Percentiles rank a stretch among this genome's conserved stretches.
Evolutionary conservation across 2,888 invertebrate species (phyloP).

Genomic region (Epirrhoe tristata): DNA sequence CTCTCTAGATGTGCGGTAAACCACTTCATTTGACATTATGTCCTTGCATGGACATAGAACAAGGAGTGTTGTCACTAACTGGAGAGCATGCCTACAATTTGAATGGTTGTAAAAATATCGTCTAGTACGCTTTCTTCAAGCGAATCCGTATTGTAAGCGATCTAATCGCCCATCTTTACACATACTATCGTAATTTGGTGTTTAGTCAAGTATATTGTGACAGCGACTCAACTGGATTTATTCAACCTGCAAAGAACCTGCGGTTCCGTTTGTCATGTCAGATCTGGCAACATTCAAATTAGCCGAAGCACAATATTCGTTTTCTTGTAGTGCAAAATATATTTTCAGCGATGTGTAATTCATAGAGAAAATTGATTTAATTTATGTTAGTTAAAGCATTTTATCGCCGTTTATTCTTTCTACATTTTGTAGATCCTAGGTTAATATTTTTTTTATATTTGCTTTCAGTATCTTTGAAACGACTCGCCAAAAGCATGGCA

Average conservation of each 20-base stretch:
- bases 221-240: too few species aligned
- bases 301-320: conserved; percentile 17
- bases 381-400: conserved; percentile 25
- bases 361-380: too few species aligned
- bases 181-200: neutral
- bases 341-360: conserved; percentile 21
- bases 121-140: conserved; percentile 15
- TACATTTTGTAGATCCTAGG: conserved; percentile 19
- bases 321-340: conserved; percentile 46
- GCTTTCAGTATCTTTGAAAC: conserved; percentile 4
- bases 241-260: too few species aligned
- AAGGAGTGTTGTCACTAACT: neutral
- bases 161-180: conserved; percentile 34
- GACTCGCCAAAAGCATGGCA: neutral
- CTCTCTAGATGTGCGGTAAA: neutral
- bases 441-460: conserved; percentile 7
- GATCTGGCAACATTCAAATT: too few species aligned
- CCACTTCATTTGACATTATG: neutral
- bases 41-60: neutral
- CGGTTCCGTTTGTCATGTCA: too few species aligned
- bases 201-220: conserved; percentile 42
- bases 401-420: conserved; percentile 18
- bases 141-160: conserved; percentile 14
- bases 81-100: neutral
- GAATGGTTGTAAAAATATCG: conserved; percentile 3